phyloP scores from a whole-genome alignment of 1,140 invertebrate species.

The Drosophila mayri region DNA sequence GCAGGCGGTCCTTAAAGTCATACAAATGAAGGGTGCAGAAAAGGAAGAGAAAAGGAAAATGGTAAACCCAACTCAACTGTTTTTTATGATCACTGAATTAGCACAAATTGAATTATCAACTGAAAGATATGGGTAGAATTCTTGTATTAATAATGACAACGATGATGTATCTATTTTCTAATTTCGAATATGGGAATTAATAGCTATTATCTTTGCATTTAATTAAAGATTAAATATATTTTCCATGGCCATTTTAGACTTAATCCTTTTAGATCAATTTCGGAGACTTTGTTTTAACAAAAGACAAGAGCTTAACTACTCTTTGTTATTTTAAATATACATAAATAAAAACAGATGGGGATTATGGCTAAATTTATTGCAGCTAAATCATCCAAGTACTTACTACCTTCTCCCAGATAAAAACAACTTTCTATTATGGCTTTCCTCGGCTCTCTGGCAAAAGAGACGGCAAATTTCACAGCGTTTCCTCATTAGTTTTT shows the following conservation, averaged over 20 bases:
- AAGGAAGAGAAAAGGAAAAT: not conserved
- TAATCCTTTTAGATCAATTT: not conserved
- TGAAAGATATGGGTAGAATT: not conserved
- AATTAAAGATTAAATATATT: not conserved
- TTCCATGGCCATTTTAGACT: not conserved
- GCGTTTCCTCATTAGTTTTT: conserved; percentile 77
- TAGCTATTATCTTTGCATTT: not conserved
- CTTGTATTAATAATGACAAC: not conserved
- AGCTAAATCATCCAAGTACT: conserved; percentile 15
- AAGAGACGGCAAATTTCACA: conserved; percentile 47
- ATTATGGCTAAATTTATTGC: conserved; percentile 21
- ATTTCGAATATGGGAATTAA: not conserved
- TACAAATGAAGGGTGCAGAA: conserved; percentile 24
- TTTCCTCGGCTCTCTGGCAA: conserved; percentile 53
- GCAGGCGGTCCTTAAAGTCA: conserved; percentile 51
- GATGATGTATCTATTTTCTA: not conserved
- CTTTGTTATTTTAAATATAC: not conserved
- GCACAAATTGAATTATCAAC: conserved; percentile 23
- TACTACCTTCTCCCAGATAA: conserved; percentile 14
- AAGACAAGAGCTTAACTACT: not conserved
- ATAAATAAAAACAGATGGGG: not conserved
- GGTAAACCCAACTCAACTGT: conserved; percentile 5
- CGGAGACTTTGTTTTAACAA: not conserved
- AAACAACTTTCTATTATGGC: conserved; percentile 64
- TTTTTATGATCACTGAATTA: conserved; percentile 15